Evolutionary conservation across 1,140 invertebrate genomes (phyloP).

Genomic region (Lepeophtheirus salmonis): DNA sequence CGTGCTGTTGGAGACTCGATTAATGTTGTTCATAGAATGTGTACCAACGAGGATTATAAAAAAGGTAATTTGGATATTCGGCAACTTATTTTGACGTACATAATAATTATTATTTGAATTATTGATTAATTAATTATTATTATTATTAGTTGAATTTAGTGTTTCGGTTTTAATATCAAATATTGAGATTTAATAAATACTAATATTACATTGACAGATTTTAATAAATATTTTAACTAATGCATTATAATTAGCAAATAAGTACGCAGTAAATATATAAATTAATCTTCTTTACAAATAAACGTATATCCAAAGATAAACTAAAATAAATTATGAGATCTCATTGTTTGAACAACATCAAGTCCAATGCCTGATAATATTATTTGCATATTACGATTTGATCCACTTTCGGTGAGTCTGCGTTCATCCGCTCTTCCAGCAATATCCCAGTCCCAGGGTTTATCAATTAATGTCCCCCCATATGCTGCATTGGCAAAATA

Average conservation of each 20-base stretch:
- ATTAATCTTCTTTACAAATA: too few relatives aligned
- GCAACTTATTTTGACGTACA: background rate
- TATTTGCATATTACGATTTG: background rate
- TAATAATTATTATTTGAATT: background rate
- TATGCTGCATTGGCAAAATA: background rate
- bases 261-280: background rate
- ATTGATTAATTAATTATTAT: too few relatives aligned
- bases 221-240: too few relatives aligned
- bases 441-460: background rate
- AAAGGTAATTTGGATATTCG: constrained; percentile 2
- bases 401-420: background rate
- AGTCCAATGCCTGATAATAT: background rate
- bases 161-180: too few relatives aligned
- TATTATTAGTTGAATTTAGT: too few relatives aligned
- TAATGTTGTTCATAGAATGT: constrained; percentile 6
- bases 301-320: too few relatives aligned
- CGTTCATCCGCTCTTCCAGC: background rate
- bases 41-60: constrained; percentile 11
- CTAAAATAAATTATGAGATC: background rate
- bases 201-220: background rate
- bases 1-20: constrained; percentile 3
- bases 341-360: background rate
- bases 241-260: too few relatives aligned
- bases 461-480: background rate
- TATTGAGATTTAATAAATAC: too few relatives aligned